Conservation (phyloP, 2,888 invertebrate genomes). For the Drosophila histrio region DNA sequence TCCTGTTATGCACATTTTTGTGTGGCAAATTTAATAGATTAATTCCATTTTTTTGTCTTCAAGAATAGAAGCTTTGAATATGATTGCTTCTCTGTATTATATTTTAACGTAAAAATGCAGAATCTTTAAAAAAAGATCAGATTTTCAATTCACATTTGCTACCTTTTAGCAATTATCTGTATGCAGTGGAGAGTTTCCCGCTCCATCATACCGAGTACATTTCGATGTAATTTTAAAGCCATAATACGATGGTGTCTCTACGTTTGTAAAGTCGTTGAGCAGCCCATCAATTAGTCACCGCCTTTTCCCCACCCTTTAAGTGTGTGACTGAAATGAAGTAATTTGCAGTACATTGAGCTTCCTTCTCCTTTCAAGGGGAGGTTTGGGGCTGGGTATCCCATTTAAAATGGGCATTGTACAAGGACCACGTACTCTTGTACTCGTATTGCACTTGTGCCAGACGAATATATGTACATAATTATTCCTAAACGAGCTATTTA, state of each 20-base stretch:
- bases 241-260: slow-evolving; percentile 1
- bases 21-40: too few species aligned
- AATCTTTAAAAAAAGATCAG: too few species aligned
- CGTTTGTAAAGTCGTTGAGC: slow-evolving; percentile 4
- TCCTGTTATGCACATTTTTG: too few species aligned
- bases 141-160: background rate
- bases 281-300: slow-evolving; percentile 40
- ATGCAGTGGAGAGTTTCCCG: background rate
- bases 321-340: slow-evolving; percentile 47
- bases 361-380: background rate
- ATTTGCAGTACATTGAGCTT: slow-evolving; percentile 42
- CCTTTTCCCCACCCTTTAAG: background rate
- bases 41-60: too few species aligned
- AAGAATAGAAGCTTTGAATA: too few species aligned
- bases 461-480: slow-evolving; percentile 49
- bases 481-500: slow-evolving; percentile 77
- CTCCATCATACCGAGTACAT: background rate
- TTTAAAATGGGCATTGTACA: slow-evolving; percentile 41
- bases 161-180: background rate
- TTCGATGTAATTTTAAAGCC: slow-evolving; percentile 8
- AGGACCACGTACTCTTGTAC: background rate
- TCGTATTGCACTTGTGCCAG: slow-evolving; percentile 42
- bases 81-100: too few species aligned
- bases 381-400: background rate
- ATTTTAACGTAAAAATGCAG: too few species aligned